Percentiles rank a stretch among this genome's conserved stretches.
Evolutionary conservation across 2,797 vertebrate genomes (phyloP).

Genomic region (Manis crassicaudata): DNA sequence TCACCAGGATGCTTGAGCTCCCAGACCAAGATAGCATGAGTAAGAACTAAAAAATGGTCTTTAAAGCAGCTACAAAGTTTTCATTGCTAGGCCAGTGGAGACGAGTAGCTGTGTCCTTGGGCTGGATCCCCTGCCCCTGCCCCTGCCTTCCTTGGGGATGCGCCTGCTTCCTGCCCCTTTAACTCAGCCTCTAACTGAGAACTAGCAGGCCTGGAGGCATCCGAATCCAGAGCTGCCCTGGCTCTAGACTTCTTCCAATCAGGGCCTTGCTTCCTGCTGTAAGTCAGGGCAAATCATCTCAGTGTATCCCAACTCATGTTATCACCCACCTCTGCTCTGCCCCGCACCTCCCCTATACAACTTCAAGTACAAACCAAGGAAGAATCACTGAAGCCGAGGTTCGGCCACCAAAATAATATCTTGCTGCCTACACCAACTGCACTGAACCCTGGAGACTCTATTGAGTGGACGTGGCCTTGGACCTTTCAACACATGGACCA

Average conservation of each 20-base stretch:
- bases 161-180: too few species aligned
- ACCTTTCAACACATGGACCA: too few species aligned
- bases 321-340: background rate
- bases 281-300: background rate
- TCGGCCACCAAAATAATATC: too few species aligned
- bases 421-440: too few species aligned
- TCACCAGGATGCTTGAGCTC: background rate
- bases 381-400: too few species aligned
- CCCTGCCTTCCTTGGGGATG: background rate
- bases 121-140: background rate
- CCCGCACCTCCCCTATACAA: too few species aligned
- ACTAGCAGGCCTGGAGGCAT: background rate
- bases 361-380: too few species aligned
- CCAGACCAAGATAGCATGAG: background rate
- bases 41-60: background rate
- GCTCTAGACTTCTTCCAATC: background rate
- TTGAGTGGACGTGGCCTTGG: too few species aligned
- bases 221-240: background rate
- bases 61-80: background rate
- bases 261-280: background rate
- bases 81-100: background rate
- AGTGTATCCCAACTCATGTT: background rate
- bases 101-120: too few species aligned
- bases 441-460: too few species aligned
- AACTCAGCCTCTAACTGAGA: background rate